Evolutionary conservation across 92 coral and sea anemone genomes (phyloP), one percentile per base, ranked within the genome.

Genomic region (Blastomussa wellsi): DNA sequence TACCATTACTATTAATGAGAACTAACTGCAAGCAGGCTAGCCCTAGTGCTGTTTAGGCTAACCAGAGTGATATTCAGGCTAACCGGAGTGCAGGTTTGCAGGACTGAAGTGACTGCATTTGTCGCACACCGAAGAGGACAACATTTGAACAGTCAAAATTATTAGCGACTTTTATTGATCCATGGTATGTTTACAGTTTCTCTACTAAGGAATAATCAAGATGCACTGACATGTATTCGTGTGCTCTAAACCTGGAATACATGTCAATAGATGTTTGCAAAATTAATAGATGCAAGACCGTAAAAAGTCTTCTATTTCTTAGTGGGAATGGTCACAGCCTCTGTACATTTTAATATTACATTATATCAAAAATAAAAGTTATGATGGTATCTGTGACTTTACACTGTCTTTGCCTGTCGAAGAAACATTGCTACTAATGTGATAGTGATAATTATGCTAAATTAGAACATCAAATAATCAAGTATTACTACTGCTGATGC

Each of bases 281-380:
- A n/a, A 62, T 10, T 62, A 62, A 9, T 6, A 8, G 32, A 62
- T 26, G 32, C 35, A 62, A 62, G 33, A 28, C 28, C 33, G 68
- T 15, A 62, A 62, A 26, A 62, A 8, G 26, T 9, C 33, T 62
- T 28, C 68, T 14, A 8, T 62, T 62, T 29, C 68, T 62, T 62
- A 11, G 33, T 26, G 12, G 68, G 33, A 62, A 62, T 26, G 68
- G 35, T 62, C 68, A 62, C 16, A 1, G 68, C 68, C 68, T 26
- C 68, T 62, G 68, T 26, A 26, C 68, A 62, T 62, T 9, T 24
- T 24, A 62, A 62, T 51, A 51, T 62, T 62, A 62, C 2, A 26
- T 19, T 62, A n/a, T 62, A 62, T 62, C 33, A 62, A 62, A 62
- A 62, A 62, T 62, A 62, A 62, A 62, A 9, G 68, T 62, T 62